Percentiles rank a stretch among this genome's conserved stretches.
Conservation (phyloP, 1,140 invertebrate genomes). For the Arion vulgaris region DNA sequence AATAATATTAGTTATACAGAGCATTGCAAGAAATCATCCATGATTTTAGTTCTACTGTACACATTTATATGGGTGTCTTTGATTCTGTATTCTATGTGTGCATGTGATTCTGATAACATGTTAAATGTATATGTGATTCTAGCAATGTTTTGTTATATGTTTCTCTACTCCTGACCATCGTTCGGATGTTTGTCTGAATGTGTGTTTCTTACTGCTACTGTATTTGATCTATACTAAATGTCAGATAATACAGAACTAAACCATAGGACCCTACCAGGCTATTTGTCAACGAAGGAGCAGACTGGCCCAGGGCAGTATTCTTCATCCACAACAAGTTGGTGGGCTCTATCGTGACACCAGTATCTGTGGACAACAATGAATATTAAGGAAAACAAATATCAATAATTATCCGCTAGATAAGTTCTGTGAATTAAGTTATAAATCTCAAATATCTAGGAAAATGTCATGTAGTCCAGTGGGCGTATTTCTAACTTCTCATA, state of each 20-base stretch:
- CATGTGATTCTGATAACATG: no score
- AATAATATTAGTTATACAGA: no score
- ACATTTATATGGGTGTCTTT: no score
- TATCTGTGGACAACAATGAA: background rate
- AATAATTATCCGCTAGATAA: background rate
- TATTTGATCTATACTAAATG: background rate
- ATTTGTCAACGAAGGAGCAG: slow-evolving; percentile 88
- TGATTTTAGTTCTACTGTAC: no score
- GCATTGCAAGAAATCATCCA: no score
- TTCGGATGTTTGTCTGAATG: no score
- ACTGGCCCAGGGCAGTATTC: slow-evolving; percentile 90
- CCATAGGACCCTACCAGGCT: slow-evolving; percentile 78
- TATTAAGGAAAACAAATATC: background rate
- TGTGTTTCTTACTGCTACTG: background rate
- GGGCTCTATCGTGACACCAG: slow-evolving; percentile 55
- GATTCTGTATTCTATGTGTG: no score
- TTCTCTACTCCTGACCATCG: no score
- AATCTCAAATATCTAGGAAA: background rate
- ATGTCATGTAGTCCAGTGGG: background rate
- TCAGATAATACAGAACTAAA: background rate
- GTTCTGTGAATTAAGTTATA: background rate
- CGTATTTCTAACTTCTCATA: no score
- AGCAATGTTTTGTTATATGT: no score
- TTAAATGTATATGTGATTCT: no score
- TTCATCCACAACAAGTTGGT: slow-evolving; percentile 90